phyloP scores from a whole-genome alignment of 2,113 vertebrate species.

The Cryptotis parvus region DNA sequence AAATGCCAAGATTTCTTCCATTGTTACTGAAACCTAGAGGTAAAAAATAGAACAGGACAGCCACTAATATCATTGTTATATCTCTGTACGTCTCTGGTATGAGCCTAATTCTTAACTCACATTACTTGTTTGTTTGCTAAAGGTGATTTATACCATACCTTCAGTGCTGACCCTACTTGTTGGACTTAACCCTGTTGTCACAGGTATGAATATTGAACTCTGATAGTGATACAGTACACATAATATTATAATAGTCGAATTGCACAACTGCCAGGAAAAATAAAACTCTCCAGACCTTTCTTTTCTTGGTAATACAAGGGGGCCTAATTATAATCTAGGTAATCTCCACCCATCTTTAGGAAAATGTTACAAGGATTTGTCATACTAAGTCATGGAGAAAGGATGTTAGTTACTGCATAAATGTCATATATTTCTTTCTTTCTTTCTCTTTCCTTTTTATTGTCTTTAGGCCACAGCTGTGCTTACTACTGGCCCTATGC shows the following conservation, averaged over 20 bases:
- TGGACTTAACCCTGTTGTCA: constrained; percentile 88
- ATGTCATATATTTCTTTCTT: no score
- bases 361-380: neutral
- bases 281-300: neutral
- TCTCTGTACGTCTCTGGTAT: neutral
- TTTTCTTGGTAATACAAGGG: neutral
- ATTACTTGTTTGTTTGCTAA: constrained; percentile 48
- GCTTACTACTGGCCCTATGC: no score
- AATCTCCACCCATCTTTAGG: neutral
- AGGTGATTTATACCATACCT: constrained; percentile 93
- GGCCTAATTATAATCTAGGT: neutral
- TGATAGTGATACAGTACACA: neutral
- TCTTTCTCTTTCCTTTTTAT: no score
- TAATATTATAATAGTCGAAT: neutral
- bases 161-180: constrained; percentile 89
- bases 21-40: neutral
- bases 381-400: neutral
- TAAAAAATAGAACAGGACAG: rapidly evolving
- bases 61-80: neutral
- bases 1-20: neutral
- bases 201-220: constrained; percentile 88
- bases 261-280: neutral
- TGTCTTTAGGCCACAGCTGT: no score
- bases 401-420: neutral
- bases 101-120: neutral